A percentile compares a stretch with the other conserved stretches of the same genome.
Evolutionary conservation across 2,113 vertebrate genomes (phyloP).

Genomic region (Lasiurus borealis): DNA sequence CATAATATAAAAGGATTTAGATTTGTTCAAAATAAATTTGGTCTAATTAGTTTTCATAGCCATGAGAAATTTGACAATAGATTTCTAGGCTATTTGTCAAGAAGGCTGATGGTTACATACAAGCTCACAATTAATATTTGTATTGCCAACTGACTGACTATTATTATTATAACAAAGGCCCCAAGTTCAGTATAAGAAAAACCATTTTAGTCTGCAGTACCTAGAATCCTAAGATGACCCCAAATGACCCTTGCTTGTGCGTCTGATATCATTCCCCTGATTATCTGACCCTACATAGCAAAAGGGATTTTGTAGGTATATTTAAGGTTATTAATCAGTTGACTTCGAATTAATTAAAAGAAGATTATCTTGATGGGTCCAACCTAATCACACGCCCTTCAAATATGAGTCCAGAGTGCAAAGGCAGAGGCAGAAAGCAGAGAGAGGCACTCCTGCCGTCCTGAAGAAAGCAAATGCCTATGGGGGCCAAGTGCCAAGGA

Average conservation of each 20-base stretch:
- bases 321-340: background rate
- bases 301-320: background rate
- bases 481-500: background rate
- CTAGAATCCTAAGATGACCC: constrained; percentile 1
- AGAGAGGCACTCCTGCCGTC: background rate
- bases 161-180: background rate
- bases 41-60: background rate
- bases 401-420: background rate
- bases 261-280: background rate
- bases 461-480: background rate
- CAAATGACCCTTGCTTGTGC: background rate
- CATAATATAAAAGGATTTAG: constrained; percentile 2
- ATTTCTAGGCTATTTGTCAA: constrained; percentile 16
- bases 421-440: background rate
- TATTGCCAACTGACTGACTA: background rate
- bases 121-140: constrained; percentile 20
- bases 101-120: background rate
- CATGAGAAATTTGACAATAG: constrained; percentile 6
- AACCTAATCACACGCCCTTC: constrained; percentile 2
- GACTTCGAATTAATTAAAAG: constrained; percentile 14
- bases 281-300: background rate
- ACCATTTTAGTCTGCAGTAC: background rate
- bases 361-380: background rate
- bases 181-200: constrained; percentile 29
- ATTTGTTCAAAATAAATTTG: constrained; percentile 28